Base-by-base conservation (phyloP, 2,888 invertebrate genomes). In the Gymnosoma rotundatum region DNA sequence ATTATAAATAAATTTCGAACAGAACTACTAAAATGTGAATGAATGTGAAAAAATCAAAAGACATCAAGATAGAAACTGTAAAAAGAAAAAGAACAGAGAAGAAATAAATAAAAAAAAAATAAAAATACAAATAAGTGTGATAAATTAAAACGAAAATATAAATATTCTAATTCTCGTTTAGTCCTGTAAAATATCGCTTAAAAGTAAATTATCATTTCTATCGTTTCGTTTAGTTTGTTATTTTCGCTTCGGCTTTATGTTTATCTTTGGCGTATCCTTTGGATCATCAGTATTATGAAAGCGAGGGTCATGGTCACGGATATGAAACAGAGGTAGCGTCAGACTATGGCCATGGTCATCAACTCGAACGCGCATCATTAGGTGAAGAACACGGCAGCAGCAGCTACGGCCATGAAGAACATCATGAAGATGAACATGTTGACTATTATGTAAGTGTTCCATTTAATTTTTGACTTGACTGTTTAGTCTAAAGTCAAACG, bases 391-490 rank as follows among this genome's bases (percentile, higher is more conserved):
- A 82, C 61, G 61, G 74, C 48, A 73, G 81, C 8, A 69, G 74
- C 48, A 73, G 81, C 8, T 82, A 76, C 52, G 73, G 50, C 56
- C 89, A 90, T 83, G 89, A 94, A 52, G 87, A 89, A 74, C 88
- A 89, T 61, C 89, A 89, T 66, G 90, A 91, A 81, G 92, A 94
- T 73, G 94, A 94, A 87, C 94, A 94, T 87, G 94, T 94, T 21
- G 95, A 95, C 89, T 95, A 95, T 90, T 94, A 94, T 91, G 95
- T 95, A 90, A 94, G 94, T 80, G n/a, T 2, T 12, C 45, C 7
- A 20, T 38, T 42, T 25, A 25, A 25, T 25, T 25, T 25, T 25
- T 25, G 25, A 2, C 5, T 20, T 9, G 10, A 52, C 38, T 14
- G 6, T 4, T 45, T 14, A 16, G 16, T 48, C 1, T 48, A 48